Evolutionary conservation across 2,888 invertebrate genomes (phyloP).

Genomic region (Catocala fraxini): DNA sequence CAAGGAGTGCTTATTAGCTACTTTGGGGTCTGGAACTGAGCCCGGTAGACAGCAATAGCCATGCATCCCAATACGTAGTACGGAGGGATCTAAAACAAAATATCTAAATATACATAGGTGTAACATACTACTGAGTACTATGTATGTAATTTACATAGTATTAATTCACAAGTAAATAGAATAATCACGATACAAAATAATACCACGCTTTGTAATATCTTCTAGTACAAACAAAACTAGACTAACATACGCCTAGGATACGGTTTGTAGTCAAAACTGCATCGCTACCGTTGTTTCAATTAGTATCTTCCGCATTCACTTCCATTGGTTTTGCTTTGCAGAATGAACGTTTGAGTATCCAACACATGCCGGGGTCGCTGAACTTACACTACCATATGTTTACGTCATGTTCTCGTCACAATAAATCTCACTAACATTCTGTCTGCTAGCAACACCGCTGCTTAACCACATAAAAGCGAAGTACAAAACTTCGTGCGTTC

Average conservation of each 20-base stretch:
- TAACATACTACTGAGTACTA: too few relatives aligned
- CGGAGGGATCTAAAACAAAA: too few relatives aligned
- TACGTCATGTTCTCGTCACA: constrained; percentile 30
- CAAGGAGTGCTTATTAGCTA: too few relatives aligned
- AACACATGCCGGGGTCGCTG: constrained; percentile 46
- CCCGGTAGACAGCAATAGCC: too few relatives aligned
- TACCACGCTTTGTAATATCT: not conserved
- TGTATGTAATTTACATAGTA: too few relatives aligned
- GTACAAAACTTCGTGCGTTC: constrained; percentile 32
- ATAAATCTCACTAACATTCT: constrained; percentile 19
- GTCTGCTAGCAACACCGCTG: not conserved
- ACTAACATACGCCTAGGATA: constrained; percentile 21
- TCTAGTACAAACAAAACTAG: constrained; percentile 14
- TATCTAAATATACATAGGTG: too few relatives aligned
- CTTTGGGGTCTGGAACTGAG: too few relatives aligned
- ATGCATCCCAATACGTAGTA: too few relatives aligned
- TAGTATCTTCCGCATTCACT: constrained; percentile 50
- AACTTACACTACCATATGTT: constrained; percentile 46
- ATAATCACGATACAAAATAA: not conserved
- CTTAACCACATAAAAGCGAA: constrained; percentile 11
- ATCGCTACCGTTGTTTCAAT: constrained; percentile 47
- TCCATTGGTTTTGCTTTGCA: constrained; percentile 52
- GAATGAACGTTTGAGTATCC: constrained; percentile 48
- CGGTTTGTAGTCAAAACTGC: constrained; percentile 40
- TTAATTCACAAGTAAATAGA: too few relatives aligned